These are phyloP conservation scores for Ligdia adustata DNA, from an alignment of 2,888 invertebrate species.

Conservation along the genomic window DNA sequence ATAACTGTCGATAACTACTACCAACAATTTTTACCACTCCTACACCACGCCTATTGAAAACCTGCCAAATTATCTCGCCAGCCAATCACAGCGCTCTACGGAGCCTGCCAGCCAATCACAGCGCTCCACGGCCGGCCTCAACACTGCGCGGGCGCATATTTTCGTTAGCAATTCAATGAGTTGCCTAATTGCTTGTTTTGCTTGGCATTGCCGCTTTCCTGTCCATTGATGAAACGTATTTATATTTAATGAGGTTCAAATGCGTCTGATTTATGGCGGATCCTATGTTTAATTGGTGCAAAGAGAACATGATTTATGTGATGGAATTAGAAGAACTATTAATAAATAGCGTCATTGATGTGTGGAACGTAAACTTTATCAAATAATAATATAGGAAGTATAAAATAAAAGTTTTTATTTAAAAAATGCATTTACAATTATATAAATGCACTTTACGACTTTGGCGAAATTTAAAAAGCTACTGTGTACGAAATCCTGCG, in stretches of 20 bases:
- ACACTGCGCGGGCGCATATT: slow-evolving; percentile 72
- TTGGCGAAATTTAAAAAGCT: too few relatives aligned
- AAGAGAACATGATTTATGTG: slow-evolving; percentile 53
- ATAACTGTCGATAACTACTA: slow-evolving; percentile 25
- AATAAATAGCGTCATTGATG: slow-evolving; percentile 10
- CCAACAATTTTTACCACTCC: slow-evolving; percentile 21
- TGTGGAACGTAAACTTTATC: too few relatives aligned
- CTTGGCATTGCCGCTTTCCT: slow-evolving; percentile 54
- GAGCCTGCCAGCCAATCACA: slow-evolving; percentile 54
- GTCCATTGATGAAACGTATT: slow-evolving; percentile 49
- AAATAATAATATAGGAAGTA: too few relatives aligned
- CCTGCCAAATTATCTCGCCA: slow-evolving; percentile 65
- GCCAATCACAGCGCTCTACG: slow-evolving; percentile 54
- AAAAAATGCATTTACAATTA: too few relatives aligned
- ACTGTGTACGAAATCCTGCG: too few relatives aligned
- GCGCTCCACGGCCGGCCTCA: slow-evolving; percentile 26
- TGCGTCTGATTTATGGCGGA: slow-evolving; percentile 34
- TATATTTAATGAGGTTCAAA: slow-evolving; percentile 38
- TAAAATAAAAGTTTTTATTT: too few relatives aligned
- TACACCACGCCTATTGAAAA: slow-evolving; percentile 69
- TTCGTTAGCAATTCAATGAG: slow-evolving; percentile 72
- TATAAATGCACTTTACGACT: too few relatives aligned
- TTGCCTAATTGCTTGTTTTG: slow-evolving; percentile 65
- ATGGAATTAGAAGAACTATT: slow-evolving; percentile 41
- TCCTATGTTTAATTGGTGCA: slow-evolving; percentile 34